Evolutionary conservation across 2,113 vertebrate genomes (phyloP).

Genomic region (Mustelus asterias): DNA sequence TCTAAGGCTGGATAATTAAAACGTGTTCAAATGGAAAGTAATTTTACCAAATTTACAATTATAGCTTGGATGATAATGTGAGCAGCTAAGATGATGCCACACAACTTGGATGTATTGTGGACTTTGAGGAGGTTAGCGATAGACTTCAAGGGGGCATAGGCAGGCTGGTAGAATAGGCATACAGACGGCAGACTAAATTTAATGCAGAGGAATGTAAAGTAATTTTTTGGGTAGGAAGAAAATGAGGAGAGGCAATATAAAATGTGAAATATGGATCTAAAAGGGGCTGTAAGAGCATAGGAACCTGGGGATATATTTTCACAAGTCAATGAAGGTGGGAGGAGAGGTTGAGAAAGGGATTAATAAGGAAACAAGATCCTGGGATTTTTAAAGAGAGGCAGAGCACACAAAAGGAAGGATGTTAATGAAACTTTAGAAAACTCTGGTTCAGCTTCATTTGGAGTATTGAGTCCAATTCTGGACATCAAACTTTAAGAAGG

Average conservation of each 20-base stretch:
- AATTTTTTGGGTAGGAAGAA: background rate
- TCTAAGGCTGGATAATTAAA: background rate
- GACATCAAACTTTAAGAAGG: background rate
- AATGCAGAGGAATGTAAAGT: background rate
- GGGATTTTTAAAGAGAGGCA: background rate
- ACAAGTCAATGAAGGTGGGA: background rate
- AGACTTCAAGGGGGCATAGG: background rate
- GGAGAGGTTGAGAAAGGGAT: background rate
- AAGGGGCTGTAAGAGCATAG: background rate
- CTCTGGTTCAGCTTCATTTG: background rate
- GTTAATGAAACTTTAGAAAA: background rate
- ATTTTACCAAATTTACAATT: background rate
- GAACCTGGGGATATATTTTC: background rate
- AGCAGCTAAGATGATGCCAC: background rate
- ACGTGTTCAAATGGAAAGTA: background rate
- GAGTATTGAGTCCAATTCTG: background rate
- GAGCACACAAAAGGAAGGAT: background rate
- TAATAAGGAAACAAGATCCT: background rate
- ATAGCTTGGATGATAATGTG: background rate
- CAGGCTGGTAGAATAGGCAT: background rate
- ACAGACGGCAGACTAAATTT: background rate
- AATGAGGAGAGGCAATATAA: no score
- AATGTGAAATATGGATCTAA: background rate
- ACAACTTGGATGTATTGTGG: background rate
- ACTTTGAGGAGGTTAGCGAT: background rate